Base-by-base conservation (phyloP, 2,113 vertebrate genomes). In the Cololabis saira region DNA sequence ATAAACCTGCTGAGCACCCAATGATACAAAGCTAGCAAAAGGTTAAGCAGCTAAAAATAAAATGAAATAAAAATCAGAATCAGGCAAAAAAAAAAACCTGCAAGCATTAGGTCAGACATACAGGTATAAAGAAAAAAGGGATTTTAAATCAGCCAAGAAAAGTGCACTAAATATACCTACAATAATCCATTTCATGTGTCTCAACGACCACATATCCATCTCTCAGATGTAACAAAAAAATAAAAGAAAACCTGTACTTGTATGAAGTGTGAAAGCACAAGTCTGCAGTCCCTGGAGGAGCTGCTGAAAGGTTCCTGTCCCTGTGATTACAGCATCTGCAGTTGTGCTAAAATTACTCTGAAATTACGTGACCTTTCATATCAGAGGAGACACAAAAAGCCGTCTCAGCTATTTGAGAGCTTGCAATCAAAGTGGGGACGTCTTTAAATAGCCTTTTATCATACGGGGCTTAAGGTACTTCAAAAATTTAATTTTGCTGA, bases 331-430 rank as follows among this genome's bases (percentile, higher is more conserved):
- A 12, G 49, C 27, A 12, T 42, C 54, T 59, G 19, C 61, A 69
- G 40, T 76, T 27, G 41, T 12, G 21, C 48, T 30, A 24, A 56
- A 63, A 71, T 66, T 15, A 44, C 51, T 17, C 27, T n/a, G 45
- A 21, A 61, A 67, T 74, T 7, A 79, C 3, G 22, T 53, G 81
- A 72, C 76, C 61, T 40, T 40, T 61, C 9, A 49, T 63, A 37
- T 64, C 41, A 42, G 33, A 21, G 2, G 61, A 50, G 48, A 56
- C 5, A 11, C 60, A 37, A 37, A 37, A 37, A 37, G 33, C 33
- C 10, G 10, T 37, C 33, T 37, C 33, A 37, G 33, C 33, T 9
- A 37, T 58, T 54, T 59, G 17, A 10, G 44, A 10, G 12, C 30
- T 63, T 6, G 27, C 17, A 12, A 63, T 64, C 45, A 61, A 40